Base-by-base conservation (phyloP, 64 coral and sea anemone genomes). In the Astreopora myriophthalma region DNA sequence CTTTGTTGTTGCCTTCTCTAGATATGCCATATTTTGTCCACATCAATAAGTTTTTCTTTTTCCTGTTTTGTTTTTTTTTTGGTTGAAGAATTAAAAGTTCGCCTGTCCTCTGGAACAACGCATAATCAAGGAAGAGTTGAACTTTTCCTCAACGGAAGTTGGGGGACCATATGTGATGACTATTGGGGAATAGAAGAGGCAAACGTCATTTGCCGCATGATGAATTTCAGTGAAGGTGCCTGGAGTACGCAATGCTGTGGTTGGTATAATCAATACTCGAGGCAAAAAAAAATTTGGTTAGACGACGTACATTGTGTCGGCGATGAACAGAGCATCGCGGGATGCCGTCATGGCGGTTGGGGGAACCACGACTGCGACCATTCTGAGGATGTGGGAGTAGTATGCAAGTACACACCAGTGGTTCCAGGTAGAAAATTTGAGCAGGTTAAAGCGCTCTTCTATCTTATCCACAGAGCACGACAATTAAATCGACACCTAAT, bases 161-260 rank as follows among this genome's bases (percentile, higher is more conserved):
- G 75, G 75, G 75, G 75, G 52, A 78, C 42, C 0, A 78, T 78
- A 48, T 78, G 75, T 30, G 75, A 78, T 12, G 46, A 78, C 42
- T 17, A 78, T 27, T 78, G 75, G 75, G 75, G 75, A 29, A 78
- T 78, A 11, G 25, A 78, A 3, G 75, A 78, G 42, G 75, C 75
- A 52, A 78, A 78, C 25, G 75, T 78, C 42, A 78, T 78, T 30
- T 78, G 75, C 20, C 75, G 75, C 25, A 78, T 78, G 75, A 12
- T 78, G 40, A 26, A 26, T 2, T 78, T 30, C 12, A 3, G 40
- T 5, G 46, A 78, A 51, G 75, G 75, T 1, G 75, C 75, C 1
- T 78, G 75, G 75, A 78, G 75, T 24, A 78, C 75, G 30, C 75
- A 78, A 7, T 78, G 75, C 44, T 78, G 75, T 30, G 75, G 75